A percentile compares a stretch with the other conserved stretches of the same genome.
These are phyloP conservation scores for Drosophila nigrodunni DNA, from an alignment of 1,140 invertebrate species.

Conservation along the genomic window DNA sequence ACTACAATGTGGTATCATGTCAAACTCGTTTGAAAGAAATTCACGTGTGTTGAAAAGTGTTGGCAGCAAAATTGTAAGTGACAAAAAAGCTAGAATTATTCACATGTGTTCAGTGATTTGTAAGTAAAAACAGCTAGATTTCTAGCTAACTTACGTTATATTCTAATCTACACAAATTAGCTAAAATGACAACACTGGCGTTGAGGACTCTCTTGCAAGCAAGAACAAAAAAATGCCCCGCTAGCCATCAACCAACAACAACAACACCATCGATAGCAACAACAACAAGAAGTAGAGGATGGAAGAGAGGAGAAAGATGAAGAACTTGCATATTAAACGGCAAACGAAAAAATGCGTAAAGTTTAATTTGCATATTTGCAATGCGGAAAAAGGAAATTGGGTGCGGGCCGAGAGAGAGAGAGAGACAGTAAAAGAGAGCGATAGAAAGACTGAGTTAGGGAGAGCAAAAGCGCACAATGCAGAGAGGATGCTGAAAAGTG, in stretches of 20 bases:
- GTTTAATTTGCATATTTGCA: constrained; percentile 70
- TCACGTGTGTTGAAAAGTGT: constrained; percentile 56
- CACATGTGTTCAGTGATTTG: too few species aligned
- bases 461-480: background rate
- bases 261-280: constrained; percentile 35
- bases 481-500: background rate
- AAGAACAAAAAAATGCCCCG: constrained; percentile 41
- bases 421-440: background rate
- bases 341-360: constrained; percentile 61
- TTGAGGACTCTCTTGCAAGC: constrained; percentile 39
- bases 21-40: constrained; percentile 78
- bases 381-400: constrained; percentile 51
- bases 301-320: constrained; percentile 30
- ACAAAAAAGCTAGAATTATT: too few species aligned
- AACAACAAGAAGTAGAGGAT: constrained; percentile 42
- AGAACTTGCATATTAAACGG: constrained; percentile 63
- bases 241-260: constrained; percentile 59
- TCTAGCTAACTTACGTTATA: too few species aligned
- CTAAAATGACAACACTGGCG: too few species aligned
- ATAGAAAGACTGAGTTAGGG: background rate
- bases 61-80: too few species aligned
- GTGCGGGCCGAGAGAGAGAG: background rate
- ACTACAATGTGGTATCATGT: constrained; percentile 51
- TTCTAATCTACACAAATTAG: too few species aligned
- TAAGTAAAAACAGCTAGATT: too few species aligned